Percentiles rank a stretch among this genome's conserved stretches.
phyloP scores from a whole-genome alignment of 30 jellyfish, hydroid and myxozoan species.

The Clytia hemisphaerica region DNA sequence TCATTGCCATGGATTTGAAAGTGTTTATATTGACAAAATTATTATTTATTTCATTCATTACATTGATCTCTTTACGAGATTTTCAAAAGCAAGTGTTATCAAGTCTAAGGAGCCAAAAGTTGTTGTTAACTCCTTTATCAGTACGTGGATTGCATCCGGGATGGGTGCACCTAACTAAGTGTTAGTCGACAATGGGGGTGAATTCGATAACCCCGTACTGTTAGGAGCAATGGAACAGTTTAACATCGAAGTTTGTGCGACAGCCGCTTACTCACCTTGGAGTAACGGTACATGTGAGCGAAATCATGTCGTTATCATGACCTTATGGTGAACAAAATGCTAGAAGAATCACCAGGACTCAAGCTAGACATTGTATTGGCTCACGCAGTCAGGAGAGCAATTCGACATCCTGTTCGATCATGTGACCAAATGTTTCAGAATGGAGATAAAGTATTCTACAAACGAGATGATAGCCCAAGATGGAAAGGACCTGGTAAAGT shows the following conservation, averaged over 20 bases:
- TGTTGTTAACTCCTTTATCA: no score
- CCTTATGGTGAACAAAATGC: not conserved
- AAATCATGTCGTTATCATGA: not conserved
- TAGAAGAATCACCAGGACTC: not conserved
- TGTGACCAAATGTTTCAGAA: not conserved
- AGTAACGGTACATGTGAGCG: not conserved
- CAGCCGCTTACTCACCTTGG: not conserved
- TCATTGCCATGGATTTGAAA: not conserved
- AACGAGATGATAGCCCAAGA: not conserved
- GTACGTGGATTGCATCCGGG: no score
- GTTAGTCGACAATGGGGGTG: constrained; percentile 1
- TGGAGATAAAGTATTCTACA: not conserved
- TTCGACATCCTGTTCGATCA: not conserved
- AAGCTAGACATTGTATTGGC: not conserved
- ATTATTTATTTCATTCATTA: no score
- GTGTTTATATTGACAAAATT: no score
- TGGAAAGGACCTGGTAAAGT: constrained; percentile 2
- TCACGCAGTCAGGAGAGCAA: not conserved
- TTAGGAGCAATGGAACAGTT: no score
- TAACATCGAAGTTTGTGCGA: no score
- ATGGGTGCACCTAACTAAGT: not conserved
- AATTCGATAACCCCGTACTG: no score
- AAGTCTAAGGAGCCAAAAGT: no score
- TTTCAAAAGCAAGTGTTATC: no score
- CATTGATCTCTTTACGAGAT: no score